Evolutionary conservation across 2,113 vertebrate species (phyloP).

Genomic region (Cichladusa arquata): DNA sequence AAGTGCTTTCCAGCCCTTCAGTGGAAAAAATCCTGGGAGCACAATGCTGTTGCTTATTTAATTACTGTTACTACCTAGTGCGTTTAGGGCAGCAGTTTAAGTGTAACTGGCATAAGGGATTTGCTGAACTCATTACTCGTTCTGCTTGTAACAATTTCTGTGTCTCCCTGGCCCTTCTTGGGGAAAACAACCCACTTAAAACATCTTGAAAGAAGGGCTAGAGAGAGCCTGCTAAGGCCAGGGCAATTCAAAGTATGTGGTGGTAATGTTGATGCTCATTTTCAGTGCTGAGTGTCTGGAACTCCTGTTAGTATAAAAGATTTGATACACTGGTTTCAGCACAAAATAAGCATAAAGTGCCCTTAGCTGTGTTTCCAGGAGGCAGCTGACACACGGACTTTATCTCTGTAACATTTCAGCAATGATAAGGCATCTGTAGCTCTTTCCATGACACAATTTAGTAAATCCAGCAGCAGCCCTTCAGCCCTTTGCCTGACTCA

Average conservation of each 20-base stretch:
- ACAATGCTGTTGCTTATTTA: not conserved
- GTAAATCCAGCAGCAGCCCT: conserved; percentile 6
- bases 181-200: not conserved
- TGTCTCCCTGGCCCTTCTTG: not conserved
- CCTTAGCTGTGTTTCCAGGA: conserved; percentile 2
- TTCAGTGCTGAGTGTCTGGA: not conserved
- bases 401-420: conserved; percentile 37
- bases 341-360: not conserved
- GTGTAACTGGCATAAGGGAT: not conserved
- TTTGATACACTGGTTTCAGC: not conserved
- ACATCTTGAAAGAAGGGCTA: not conserved
- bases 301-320: not conserved
- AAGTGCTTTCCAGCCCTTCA: not conserved
- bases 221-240: not conserved
- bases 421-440: conserved; percentile 38
- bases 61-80: not conserved
- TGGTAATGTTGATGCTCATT: not conserved
- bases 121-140: conserved; percentile 9
- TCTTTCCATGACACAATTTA: conserved; percentile 9
- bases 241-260: not conserved
- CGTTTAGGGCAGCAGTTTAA: not conserved
- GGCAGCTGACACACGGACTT: not conserved
- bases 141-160: not conserved
- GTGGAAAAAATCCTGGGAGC: not conserved
- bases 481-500: not conserved